Percentiles rank a stretch among this genome's conserved stretches.
These are phyloP conservation scores for Scalopus aquaticus DNA, from an alignment of 2,113 vertebrate genomes.

Conservation along the genomic window DNA sequence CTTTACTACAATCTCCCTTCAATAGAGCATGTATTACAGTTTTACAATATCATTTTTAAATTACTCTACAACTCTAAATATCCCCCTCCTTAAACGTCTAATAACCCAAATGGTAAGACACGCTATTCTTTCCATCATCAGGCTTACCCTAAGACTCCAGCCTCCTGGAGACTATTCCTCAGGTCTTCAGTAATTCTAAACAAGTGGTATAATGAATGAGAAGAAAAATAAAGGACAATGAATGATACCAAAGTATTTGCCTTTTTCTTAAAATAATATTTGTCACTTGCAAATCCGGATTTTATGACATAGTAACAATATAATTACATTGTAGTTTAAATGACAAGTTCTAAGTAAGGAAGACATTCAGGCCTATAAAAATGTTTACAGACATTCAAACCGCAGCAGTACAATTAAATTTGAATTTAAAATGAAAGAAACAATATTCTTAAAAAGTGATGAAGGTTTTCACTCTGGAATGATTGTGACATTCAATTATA, in stretches of 20 bases:
- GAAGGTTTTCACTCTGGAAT: slow-evolving; percentile 65
- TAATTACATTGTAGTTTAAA: not conserved
- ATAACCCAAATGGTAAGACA: not conserved
- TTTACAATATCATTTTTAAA: not conserved
- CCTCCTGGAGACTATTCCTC: not conserved
- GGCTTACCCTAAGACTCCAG: not conserved
- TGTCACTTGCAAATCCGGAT: not conserved
- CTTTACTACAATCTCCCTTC: not conserved
- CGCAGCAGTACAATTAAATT: slow-evolving; percentile 31
- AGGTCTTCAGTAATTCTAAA: not conserved
- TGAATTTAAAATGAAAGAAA: slow-evolving; percentile 62
- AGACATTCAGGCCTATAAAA: slow-evolving; percentile 21
- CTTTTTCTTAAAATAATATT: not conserved
- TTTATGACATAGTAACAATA: not conserved
- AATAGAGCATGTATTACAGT: not conserved
- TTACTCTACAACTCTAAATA: too few relatives aligned
- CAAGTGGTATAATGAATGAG: not conserved
- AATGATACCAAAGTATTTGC: not conserved
- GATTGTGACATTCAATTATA: slow-evolving; percentile 70
- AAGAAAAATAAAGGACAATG: not conserved
- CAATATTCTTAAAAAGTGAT: slow-evolving; percentile 73
- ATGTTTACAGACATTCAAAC: slow-evolving; percentile 42
- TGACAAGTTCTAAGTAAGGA: slow-evolving; percentile 26
- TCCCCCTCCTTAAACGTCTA: not conserved
- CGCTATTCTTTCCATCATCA: not conserved